Evolutionary conservation across 2,888 invertebrate species (phyloP), one percentile per base, ranked within the genome.

Genomic region (Marasmarcha lunaedactyla): DNA sequence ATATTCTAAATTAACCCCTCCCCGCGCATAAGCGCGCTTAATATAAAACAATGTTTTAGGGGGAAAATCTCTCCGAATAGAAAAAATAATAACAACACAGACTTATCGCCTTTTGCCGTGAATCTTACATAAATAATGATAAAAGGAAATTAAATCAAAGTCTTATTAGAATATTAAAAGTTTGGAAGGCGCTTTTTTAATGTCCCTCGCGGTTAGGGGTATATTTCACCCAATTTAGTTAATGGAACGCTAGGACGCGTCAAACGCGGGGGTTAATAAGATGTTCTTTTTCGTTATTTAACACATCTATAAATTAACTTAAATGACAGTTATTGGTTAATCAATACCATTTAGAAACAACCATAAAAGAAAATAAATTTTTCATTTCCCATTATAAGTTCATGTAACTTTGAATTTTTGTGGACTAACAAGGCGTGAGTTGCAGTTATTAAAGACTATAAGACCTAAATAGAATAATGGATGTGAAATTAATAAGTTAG

Each of bases 141-240:
- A 81, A 83, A 83, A 63, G 70, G 73, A 79, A 83, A 81, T 83
- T 83, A 83, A 81, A 83, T 83, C 81, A 79, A 79, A 76, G 69
- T 77, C 81, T 78, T 81, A 81, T 79, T 77, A 78, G 63, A 67
- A 77, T 77, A 81, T 83, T 83, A 81, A 83, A 83, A 83, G 76
- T 81, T 78, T 60, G 54, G 63, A 57, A 66, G 72, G 71, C 68
- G 62, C 71, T 72, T 74, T 69, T 79, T 77, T 79, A 78, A 81
- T 81, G 81, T 81, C 77, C 67, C 69, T 69, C 55, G 58, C 34
- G 69, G 65, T 73, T 63, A 60, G 79, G 77, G 77, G 66, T 59
- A 73, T 83, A 79, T 72, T 79, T 81, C 73, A 81, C 69, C 74
- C 77, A 79, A 81, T 79, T 79, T 79, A 52, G 57, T 76, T 78